These are phyloP conservation scores for Lamellibrachia satsuma DNA, from an alignment of 2,888 invertebrate genomes.

Conservation along the genomic window DNA sequence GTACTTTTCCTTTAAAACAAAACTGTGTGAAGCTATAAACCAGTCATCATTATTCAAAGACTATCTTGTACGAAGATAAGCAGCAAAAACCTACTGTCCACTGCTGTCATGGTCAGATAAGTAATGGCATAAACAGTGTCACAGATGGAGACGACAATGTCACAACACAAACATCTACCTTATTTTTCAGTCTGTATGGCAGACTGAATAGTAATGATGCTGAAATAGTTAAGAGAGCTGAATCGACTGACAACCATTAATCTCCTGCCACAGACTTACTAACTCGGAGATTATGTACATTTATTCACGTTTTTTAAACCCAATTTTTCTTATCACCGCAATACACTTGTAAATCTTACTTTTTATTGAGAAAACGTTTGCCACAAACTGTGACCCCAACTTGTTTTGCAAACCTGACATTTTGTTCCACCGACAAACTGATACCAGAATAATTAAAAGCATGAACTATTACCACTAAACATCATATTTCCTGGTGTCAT, in stretches of 20 bases:
- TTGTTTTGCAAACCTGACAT: background rate
- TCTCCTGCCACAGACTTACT: background rate
- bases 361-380: background rate
- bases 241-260: background rate
- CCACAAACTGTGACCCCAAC: background rate
- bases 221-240: background rate
- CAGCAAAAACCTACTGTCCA: background rate
- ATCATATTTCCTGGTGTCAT: background rate
- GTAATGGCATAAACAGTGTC: background rate
- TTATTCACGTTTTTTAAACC: background rate
- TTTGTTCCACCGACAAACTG: background rate
- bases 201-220: background rate
- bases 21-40: background rate
- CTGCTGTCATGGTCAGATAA: background rate
- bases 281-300: background rate
- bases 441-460: conserved; percentile 6
- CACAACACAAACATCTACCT: background rate
- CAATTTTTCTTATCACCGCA: background rate
- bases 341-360: background rate
- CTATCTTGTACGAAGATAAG: background rate
- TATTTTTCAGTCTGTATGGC: background rate
- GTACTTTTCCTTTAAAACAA: background rate
- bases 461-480: background rate
- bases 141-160: background rate
- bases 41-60: background rate